Base-by-base conservation (phyloP, 1,140 invertebrate genomes). In the Helicorthomorpha holstii region DNA sequence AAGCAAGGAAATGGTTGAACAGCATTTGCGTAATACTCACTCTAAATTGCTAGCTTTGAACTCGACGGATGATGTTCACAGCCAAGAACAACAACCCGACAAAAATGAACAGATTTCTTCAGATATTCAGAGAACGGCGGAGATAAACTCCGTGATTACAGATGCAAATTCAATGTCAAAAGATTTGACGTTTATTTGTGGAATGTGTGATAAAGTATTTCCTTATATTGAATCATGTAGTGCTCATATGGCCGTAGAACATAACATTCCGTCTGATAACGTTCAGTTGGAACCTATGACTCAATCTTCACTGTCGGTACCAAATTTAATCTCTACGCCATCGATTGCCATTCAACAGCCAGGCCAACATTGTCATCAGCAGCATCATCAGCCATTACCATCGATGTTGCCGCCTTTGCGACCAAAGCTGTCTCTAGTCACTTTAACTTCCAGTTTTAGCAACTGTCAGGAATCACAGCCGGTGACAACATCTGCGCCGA, bases 191-290 rank as follows among this genome's bases (percentile, higher is more conserved):
- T 64, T 61, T 54, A 48, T 66, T 3, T 66, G 65, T 58, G 62
- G 62, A 10, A 57, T 62, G 49, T 66, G 65, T 54, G 60, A 53
- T 29, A 48, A 61, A 34, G 63, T 56, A 1, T 66, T 64, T 50
- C 55, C 53, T 27, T 57, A 52, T 38, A 62, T 66, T 19, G 62
- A 66, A 7, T 59, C 64, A 23, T 65, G 63, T 54, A 59, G 60
- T 26, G 29, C 44, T 7, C 65, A 66, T 50, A 63, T 66, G 60
- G 48, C 59, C 26, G 42, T 57, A 14, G 58, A 43, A 3, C 50
- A 51, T 27, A 21, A 26, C 3, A 3, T 51, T 4, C 10, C 7
- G 16, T 22, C 23, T 43, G 50, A 49, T 34, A 27, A 49, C n/a
- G 27, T 49, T 10, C 22, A 23, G 19, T 16, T 49, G n/a, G 27